Evolutionary conservation across 2,888 invertebrate species (phyloP), one percentile per base, ranked within the genome.

Genomic region (Spicauda simplicius): DNA sequence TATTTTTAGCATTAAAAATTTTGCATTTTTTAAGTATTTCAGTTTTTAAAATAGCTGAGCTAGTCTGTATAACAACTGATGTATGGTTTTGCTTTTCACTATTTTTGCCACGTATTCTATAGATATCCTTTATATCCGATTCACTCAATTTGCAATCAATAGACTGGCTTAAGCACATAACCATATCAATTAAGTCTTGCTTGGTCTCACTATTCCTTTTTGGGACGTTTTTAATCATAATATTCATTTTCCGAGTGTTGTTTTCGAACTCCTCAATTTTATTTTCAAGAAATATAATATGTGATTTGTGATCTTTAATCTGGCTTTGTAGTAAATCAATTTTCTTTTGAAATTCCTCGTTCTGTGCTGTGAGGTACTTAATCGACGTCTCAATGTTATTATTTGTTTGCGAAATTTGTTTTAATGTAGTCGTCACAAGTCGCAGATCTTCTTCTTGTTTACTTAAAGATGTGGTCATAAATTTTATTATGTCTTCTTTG

Each of bases 161-260:
- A 16, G n/a, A 62, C n/a, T 64, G 56, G 7, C 62, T 62, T 19
- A 73, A 57, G 12, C 30, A 11, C 6, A 61, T 11, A 4, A 67
- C 64, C 69, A 73, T 71, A 0, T 68, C 41, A 3, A 72, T 19
- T 2, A 73, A 48, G 45, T 72, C 69, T 45, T 66, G 70, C 19
- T 70, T 73, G 6, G 64, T 61, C 64, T 73, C 71, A 10, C 33
- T 61, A 10, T 10, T 12, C 6, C 33, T 25, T 67, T 25, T 68
- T 0, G 70, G 73, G 11, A 73, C 70, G 50, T 72, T 73, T 59
- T 72, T 74, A 12, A 73, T 69, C 65, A 73, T 71, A 11, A 73
- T 41, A 33, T 69, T 65, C 0, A 68, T 18, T 59, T 72, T 74
- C 3, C 71, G 62, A 52, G 14, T 41, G 2, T 19, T 19, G 14